Conservation (phyloP, 1,140 invertebrate species). For the Portunus trituberculatus region DNA sequence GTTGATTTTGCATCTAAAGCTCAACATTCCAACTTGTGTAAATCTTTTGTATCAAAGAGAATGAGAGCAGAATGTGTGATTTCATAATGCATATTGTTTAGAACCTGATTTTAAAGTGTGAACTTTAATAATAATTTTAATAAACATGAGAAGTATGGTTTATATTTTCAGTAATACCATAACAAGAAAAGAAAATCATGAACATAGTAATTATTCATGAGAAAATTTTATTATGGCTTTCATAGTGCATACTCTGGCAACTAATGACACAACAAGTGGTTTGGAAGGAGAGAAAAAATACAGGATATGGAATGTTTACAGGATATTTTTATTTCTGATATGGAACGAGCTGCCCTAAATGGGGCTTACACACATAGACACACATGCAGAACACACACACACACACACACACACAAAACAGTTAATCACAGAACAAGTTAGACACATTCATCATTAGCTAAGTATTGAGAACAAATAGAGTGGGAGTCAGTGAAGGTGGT, state of each 20-base stretch:
- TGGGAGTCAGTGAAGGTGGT: too few relatives aligned
- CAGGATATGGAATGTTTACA: too few relatives aligned
- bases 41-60: conserved; percentile 1
- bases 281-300: too few relatives aligned
- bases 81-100: conserved; percentile 4
- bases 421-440: conserved; percentile 8
- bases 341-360: too few relatives aligned
- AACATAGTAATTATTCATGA: too few relatives aligned
- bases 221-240: too few relatives aligned
- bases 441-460: background rate
- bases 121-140: conserved; percentile 17
- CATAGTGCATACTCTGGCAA: too few relatives aligned
- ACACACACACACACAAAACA: background rate
- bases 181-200: background rate
- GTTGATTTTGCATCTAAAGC: background rate
- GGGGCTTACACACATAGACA: background rate
- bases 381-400: background rate
- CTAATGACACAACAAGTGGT: too few relatives aligned
- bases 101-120: conserved; percentile 22
- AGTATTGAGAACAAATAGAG: too few relatives aligned
- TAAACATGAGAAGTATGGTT: background rate
- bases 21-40: conserved; percentile 8
- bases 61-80: background rate
- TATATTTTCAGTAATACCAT: background rate
- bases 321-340: too few relatives aligned